These are phyloP conservation scores for Ophioderma brevispina DNA, from an alignment of 35 echinoderm and acorn worm species.

Conservation along the genomic window DNA sequence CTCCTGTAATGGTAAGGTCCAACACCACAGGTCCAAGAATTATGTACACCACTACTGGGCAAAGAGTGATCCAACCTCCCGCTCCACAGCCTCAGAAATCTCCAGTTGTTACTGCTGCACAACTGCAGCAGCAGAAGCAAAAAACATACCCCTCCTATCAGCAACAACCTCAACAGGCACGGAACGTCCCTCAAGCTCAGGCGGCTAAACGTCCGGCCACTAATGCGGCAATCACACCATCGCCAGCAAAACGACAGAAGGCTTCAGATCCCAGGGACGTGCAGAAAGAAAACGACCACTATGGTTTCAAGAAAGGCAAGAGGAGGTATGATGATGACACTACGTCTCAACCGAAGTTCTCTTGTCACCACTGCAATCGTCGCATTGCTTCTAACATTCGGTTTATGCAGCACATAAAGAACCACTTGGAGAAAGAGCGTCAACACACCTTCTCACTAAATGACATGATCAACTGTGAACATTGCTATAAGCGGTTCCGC, in stretches of 20 bases:
- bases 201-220: neutral
- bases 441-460: conserved; percentile 23
- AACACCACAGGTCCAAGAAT: neutral
- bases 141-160: neutral
- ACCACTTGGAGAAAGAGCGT: conserved; percentile 54
- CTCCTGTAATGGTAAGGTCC: neutral
- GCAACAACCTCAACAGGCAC: neutral
- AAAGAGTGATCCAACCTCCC: neutral
- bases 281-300: conserved; percentile 24
- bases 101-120: neutral
- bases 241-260: neutral
- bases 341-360: conserved; percentile 25
- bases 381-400: conserved; percentile 45
- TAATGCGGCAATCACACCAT: neutral
- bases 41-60: neutral
- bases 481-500: conserved; percentile 55
- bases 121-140: neutral
- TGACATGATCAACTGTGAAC: conserved; percentile 50
- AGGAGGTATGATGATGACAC: conserved; percentile 23
- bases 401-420: conserved; percentile 63
- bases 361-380: conserved; percentile 61
- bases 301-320: conserved; percentile 43
- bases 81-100: neutral
- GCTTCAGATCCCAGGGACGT: neutral
- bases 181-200: neutral